These are phyloP conservation scores for Hestina assimilis DNA, from an alignment of 1,140 invertebrate species.

Conservation along the genomic window DNA sequence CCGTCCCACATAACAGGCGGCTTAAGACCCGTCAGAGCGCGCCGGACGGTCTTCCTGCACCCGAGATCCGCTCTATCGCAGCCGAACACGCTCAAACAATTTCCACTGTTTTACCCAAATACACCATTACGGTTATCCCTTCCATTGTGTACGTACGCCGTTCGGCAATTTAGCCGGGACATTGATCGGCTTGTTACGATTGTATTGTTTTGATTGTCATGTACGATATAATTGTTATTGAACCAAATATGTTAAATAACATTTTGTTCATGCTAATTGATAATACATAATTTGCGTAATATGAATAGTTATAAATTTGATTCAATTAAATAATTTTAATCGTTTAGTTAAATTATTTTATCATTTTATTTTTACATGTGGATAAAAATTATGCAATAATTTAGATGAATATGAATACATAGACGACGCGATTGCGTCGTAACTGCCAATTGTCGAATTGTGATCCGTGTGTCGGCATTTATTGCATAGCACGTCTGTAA, in stretches of 20 bases:
- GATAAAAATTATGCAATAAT: not conserved
- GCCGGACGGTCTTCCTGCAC: conserved; percentile 36
- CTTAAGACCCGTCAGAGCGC: conserved; percentile 48
- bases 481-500: conserved; percentile 77
- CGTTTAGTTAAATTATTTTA: not conserved
- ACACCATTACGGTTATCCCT: conserved; percentile 27
- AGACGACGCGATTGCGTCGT: conserved; percentile 63
- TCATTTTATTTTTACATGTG: not conserved
- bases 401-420: conserved; percentile 22
- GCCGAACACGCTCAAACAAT: conserved; percentile 49
- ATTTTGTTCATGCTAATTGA: not conserved
- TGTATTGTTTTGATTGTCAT: conserved; percentile 7
- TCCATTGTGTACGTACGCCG: conserved; percentile 15
- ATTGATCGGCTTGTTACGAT: conserved; percentile 1
- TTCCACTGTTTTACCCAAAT: conserved; percentile 42
- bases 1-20: conserved; percentile 48
- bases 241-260: too few species aligned
- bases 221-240: not conserved
- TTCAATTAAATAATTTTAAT: not conserved
- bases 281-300: not conserved
- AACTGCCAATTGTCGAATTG: conserved; percentile 76
- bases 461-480: conserved; percentile 76
- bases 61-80: conserved; percentile 65
- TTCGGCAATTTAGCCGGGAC: conserved; percentile 8
- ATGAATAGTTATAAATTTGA: not conserved